Evolutionary conservation across 2,797 vertebrate genomes (phyloP).

Genomic region (Oryzias dopingdopingensis): DNA sequence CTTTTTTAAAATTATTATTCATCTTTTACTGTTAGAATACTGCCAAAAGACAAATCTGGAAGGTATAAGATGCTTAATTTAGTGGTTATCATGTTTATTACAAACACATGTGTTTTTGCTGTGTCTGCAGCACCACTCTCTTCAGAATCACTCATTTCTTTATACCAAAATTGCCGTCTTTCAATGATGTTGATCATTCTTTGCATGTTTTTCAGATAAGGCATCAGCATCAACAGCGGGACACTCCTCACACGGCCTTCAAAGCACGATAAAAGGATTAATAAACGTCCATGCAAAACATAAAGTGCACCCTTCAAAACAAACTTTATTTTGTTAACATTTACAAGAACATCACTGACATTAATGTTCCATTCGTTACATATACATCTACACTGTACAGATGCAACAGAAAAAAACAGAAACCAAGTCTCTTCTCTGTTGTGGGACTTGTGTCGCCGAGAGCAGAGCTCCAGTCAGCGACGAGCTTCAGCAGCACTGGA

Average conservation of each 20-base stretch:
- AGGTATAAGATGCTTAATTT: not conserved
- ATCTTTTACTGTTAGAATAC: no score
- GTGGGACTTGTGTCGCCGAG: conserved; percentile 55
- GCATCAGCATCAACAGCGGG: no score
- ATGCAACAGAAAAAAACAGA: conserved; percentile 59
- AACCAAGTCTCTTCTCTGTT: conserved; percentile 40
- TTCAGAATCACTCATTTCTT: no score
- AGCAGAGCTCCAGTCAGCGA: conserved; percentile 58
- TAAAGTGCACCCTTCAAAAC: conserved; percentile 67
- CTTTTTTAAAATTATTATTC: no score
- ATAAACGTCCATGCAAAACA: not conserved
- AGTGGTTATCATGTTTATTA: no score
- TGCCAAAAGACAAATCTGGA: not conserved
- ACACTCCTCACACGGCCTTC: no score
- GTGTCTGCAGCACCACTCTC: no score
- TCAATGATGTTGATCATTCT: no score
- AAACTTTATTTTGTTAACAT: conserved; percentile 82
- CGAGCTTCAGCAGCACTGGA: conserved; percentile 67
- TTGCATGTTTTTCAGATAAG: no score
- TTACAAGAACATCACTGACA: conserved; percentile 81
- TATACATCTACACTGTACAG: conserved; percentile 72
- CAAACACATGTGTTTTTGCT: not conserved
- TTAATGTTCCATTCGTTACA: conserved; percentile 75
- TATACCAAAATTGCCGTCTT: no score
- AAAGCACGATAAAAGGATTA: no score